Evolutionary conservation across 1,140 invertebrate species (phyloP).

Genomic region (Subanguina moxae): DNA sequence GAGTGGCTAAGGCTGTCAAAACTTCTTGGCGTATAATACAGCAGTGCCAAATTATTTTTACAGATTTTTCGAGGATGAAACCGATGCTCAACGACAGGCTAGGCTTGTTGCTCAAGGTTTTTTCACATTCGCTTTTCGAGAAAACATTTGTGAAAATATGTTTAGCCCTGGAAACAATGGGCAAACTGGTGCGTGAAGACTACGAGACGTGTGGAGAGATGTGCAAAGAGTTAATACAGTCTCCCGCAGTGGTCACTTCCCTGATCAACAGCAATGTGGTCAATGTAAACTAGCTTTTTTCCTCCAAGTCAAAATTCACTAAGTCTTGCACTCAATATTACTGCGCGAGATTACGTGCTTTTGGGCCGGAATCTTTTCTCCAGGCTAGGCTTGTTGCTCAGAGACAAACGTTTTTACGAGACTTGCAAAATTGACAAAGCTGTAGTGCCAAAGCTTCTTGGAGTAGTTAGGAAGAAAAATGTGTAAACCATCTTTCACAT

Average conservation of each 20-base stretch:
- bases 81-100: conserved; percentile 21
- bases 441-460: no score
- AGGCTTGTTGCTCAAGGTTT: conserved; percentile 22
- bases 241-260: conserved; percentile 1
- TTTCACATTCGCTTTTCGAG: background rate
- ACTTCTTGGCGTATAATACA: no score
- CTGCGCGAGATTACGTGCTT: no score
- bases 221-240: conserved; percentile 4
- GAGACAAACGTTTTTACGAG: no score
- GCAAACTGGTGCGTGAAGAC: background rate
- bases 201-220: conserved; percentile 7
- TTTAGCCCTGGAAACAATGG: background rate
- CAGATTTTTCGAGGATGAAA: conserved; percentile 31
- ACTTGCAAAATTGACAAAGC: no score
- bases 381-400: no score
- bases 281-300: no score
- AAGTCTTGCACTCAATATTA: no score
- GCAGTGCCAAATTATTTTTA: conserved; percentile 2
- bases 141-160: no score
- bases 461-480: conserved; percentile 29
- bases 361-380: no score
- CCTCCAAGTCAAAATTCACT: no score
- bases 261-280: conserved; percentile 14
- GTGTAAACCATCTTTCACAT: conserved; percentile 7
- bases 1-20: no score